Evolutionary conservation across 2,888 invertebrate genomes (phyloP).

Genomic region (Ophraella communa): DNA sequence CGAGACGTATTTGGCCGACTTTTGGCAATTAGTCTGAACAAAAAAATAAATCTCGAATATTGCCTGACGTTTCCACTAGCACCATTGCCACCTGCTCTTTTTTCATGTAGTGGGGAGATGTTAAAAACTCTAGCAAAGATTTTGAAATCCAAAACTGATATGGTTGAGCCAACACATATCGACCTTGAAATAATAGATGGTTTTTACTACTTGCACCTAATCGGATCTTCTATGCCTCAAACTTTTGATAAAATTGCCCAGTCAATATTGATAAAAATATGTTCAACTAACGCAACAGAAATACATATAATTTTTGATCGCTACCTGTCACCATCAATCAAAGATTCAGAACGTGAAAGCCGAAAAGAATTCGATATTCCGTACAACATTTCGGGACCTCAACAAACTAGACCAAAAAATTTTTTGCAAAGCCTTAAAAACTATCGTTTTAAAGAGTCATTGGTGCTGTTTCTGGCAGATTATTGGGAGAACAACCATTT

Average conservation of each 20-base stretch:
- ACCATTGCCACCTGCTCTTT: slow-evolving; percentile 14
- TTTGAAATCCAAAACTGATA: too few species aligned
- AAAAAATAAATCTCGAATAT: slow-evolving; percentile 48
- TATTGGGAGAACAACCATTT: slow-evolving; percentile 45
- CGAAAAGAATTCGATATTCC: slow-evolving; percentile 39
- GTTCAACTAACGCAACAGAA: slow-evolving; percentile 38
- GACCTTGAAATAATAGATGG: slow-evolving; percentile 45
- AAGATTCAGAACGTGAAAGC: slow-evolving; percentile 48
- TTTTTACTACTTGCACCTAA: slow-evolving; percentile 42
- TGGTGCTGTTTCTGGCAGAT: slow-evolving; percentile 45
- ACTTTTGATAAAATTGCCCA: slow-evolving; percentile 47
- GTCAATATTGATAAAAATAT: slow-evolving; percentile 46
- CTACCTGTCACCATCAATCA: slow-evolving; percentile 45
- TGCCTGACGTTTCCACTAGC: slow-evolving; percentile 33
- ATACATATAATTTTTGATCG: slow-evolving; percentile 48
- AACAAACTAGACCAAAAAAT: slow-evolving; percentile 46
- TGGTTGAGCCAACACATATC: too few species aligned
- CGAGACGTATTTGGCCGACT: slow-evolving; percentile 46
- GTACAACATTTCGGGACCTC: slow-evolving; percentile 47
- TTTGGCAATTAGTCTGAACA: slow-evolving; percentile 43
- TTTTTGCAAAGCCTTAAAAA: slow-evolving; percentile 48
- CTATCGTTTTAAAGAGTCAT: slow-evolving; percentile 47
- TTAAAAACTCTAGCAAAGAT: slow-evolving; percentile 23
- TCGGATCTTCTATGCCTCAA: slow-evolving; percentile 42
- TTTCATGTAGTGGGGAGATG: slow-evolving; percentile 28